These are phyloP conservation scores for Amiota mariae DNA, from an alignment of 2,888 invertebrate species.

Conservation along the genomic window DNA sequence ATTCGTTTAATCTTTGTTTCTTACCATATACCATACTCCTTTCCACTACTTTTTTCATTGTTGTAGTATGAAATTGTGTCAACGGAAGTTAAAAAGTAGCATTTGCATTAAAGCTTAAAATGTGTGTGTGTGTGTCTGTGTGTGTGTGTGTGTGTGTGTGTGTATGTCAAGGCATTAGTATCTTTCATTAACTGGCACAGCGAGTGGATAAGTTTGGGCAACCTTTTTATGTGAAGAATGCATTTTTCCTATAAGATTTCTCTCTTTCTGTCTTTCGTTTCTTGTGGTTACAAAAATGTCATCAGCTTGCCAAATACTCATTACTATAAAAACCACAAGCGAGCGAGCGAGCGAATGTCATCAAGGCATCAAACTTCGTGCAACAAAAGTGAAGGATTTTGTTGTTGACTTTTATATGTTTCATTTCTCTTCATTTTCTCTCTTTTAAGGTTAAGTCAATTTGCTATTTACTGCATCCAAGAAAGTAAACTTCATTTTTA, in stretches of 20 bases:
- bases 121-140: background rate
- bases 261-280: no score
- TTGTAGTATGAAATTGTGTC: constrained; percentile 16
- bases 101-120: constrained; percentile 22
- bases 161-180: background rate
- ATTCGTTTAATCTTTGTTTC: background rate
- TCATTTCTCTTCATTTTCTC: background rate
- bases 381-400: background rate
- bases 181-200: no score
- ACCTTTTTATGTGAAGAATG: no score
- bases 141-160: background rate
- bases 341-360: background rate
- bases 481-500: background rate
- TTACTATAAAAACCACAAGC: background rate
- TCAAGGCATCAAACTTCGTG: background rate
- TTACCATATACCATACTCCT: no score
- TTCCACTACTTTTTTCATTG: background rate
- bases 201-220: no score
- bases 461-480: background rate
- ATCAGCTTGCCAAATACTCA: background rate
- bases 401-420: background rate
- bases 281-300: background rate
- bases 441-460: background rate
- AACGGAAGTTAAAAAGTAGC: constrained; percentile 13
- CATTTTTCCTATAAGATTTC: no score